These are phyloP conservation scores for Cryptomyrus ogoouensis DNA, from an alignment of 2,113 vertebrate genomes.

Conservation along the genomic window DNA sequence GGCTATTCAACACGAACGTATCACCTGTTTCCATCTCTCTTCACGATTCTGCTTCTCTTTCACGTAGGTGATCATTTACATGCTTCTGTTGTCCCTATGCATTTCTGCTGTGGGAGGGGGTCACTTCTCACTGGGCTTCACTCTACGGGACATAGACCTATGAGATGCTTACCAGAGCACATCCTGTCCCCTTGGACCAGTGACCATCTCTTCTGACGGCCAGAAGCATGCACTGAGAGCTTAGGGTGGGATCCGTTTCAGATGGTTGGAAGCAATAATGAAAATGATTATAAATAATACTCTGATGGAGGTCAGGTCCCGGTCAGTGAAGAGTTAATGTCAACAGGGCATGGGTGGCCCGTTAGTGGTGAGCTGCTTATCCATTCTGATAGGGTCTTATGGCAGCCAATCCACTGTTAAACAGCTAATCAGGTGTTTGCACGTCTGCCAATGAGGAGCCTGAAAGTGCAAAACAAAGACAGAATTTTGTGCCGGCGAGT, in stretches of 20 bases:
- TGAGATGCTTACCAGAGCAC: neutral
- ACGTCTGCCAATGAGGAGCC: neutral
- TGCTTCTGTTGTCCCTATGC: neutral
- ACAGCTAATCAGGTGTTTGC: neutral
- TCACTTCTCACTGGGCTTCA: neutral
- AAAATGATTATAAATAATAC: neutral
- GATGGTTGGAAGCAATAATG: neutral
- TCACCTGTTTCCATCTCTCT: neutral
- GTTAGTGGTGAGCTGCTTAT: neutral
- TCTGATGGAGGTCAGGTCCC: neutral
- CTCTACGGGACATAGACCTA: neutral
- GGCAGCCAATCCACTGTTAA: neutral
- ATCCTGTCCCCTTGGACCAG: neutral
- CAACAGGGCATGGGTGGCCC: neutral
- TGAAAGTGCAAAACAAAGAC: neutral
- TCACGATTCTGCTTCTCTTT: neutral
- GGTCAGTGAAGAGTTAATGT: neutral
- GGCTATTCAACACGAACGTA: neutral
- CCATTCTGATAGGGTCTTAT: neutral
- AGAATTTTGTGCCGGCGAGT: neutral
- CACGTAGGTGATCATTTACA: neutral
- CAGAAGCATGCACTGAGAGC: neutral
- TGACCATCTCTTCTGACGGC: neutral
- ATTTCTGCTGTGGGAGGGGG: neutral
- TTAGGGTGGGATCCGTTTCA: neutral